phyloP scores from a whole-genome alignment of 1,140 invertebrate species.

The Vanessa tameamea region DNA sequence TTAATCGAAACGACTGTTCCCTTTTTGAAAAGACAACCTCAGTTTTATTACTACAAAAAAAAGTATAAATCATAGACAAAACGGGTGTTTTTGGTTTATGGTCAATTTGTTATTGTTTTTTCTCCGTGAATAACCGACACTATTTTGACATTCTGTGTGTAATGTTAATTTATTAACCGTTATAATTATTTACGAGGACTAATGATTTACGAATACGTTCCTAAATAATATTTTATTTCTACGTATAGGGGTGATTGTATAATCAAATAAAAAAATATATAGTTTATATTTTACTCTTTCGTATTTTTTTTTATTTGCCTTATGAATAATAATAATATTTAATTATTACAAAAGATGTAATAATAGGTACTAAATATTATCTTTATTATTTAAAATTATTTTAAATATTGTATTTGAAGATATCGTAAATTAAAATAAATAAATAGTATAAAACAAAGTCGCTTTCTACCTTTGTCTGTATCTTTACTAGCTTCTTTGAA shows the following conservation, averaged over 20 bases:
- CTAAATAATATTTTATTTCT: constrained; percentile 15
- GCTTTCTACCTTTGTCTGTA: too few species aligned
- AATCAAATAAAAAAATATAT: not conserved
- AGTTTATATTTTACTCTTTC: too few species aligned
- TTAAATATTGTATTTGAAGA: too few species aligned
- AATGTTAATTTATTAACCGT: constrained; percentile 33
- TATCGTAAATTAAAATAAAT: too few species aligned
- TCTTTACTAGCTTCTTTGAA: too few species aligned
- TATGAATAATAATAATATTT: too few species aligned
- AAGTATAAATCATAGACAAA: constrained; percentile 61
- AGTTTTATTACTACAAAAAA: constrained; percentile 57
- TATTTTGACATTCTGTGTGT: constrained; percentile 50
- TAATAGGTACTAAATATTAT: too few species aligned
- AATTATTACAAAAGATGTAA: too few species aligned
- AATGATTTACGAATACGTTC: constrained; percentile 25
- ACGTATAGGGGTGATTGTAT: not conserved
- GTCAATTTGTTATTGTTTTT: constrained; percentile 60
- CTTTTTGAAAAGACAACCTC: constrained; percentile 44
- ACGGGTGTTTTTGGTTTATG: constrained; percentile 54
- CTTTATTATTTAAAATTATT: too few species aligned
- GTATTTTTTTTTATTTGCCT: too few species aligned
- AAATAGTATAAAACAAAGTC: too few species aligned
- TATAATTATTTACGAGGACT: constrained; percentile 26
- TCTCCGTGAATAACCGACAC: constrained; percentile 40
- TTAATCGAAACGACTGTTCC: constrained; percentile 57